Base-by-base conservation (phyloP, 92 coral and sea anemone genomes). In the Bergia puertoricense region DNA sequence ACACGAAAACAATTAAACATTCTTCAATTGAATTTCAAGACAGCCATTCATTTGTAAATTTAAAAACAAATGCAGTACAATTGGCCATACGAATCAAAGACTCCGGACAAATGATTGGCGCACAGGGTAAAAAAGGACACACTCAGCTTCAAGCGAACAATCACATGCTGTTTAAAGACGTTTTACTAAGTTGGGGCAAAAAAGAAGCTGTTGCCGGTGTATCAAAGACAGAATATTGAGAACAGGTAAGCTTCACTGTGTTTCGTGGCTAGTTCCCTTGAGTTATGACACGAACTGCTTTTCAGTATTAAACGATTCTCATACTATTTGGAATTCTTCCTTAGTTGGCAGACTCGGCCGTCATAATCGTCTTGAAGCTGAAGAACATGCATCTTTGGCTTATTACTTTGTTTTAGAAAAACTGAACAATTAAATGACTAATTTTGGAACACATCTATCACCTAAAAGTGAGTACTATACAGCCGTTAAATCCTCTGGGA, bases 41-140 rank as follows among this genome's bases (percentile, higher is more conserved):
- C 69, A 62, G 30, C 30, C 50, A 15, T 45, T 15, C 48, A 77
- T 77, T 77, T 77, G 81, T 77, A 77, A 77, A 45, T 20, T 74
- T 15, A 13, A 77, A 9, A 42, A 42, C 59, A 77, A 43, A 43
- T 16, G 8, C 16, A 30, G 30, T 16, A 44, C 37, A 77, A 77
- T 38, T 41, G 48, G 37, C 20, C 30, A 15, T 44, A 8, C 16
- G n/a, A 74, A 39, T 6, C n/a, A 62, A 54, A 54, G 59, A 54
- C 59, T 54, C 13, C 22, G 78, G 44, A 40, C 42, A 48, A 48
- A 77, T 77, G 8, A 22, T 77, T 77, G 81, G 59, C 81, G 48
- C 80, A 13, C 45, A 44, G 81, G 38, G 81, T 44, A 77, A 77
- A 22, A 20, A 23, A n/a, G 36, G 59, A 77, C 81, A 77, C 5